Evolutionary conservation across 1,140 invertebrate genomes (phyloP).

Genomic region (Zaprionus taronus): DNA sequence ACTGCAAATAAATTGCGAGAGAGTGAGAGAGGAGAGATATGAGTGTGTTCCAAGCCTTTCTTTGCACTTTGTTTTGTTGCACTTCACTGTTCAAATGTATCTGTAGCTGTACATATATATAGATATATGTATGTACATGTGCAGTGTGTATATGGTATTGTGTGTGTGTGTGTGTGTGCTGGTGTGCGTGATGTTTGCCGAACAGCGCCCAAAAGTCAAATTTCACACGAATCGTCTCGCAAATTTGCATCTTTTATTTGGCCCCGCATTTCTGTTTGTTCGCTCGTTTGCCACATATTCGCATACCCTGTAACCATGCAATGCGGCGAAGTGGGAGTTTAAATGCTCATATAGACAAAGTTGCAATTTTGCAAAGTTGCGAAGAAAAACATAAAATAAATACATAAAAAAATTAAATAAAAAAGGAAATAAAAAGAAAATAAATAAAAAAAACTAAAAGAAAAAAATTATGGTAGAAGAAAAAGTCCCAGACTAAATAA

Average conservation of each 20-base stretch:
- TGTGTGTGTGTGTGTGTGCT: neutral
- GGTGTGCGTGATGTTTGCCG: constrained; percentile 35
- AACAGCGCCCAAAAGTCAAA: constrained; percentile 48
- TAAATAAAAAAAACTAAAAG: no score
- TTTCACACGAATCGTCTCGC: constrained; percentile 54
- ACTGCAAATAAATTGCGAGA: neutral
- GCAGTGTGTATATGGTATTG: neutral
- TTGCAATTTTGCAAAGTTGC: no score
- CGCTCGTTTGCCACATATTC: constrained; percentile 49
- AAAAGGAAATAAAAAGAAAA: no score
- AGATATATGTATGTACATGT: constrained; percentile 1
- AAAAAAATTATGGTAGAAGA: no score
- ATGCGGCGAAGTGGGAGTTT: neutral
- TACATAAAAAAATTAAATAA: no score
- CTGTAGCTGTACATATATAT: neutral
- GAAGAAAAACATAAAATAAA: no score
- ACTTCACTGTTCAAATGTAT: constrained; percentile 26
- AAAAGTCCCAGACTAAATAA: no score
- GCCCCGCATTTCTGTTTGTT: constrained; percentile 61
- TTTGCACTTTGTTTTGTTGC: constrained; percentile 63
- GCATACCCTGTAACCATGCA: constrained; percentile 13
- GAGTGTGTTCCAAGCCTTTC: constrained; percentile 61
- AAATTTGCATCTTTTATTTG: constrained; percentile 71
- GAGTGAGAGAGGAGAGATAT: neutral
- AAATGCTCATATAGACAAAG: neutral